Percentiles rank a stretch among this genome's conserved stretches.
Evolutionary conservation across 2,113 vertebrate species (phyloP).

Genomic region (Perccottus glenii): DNA sequence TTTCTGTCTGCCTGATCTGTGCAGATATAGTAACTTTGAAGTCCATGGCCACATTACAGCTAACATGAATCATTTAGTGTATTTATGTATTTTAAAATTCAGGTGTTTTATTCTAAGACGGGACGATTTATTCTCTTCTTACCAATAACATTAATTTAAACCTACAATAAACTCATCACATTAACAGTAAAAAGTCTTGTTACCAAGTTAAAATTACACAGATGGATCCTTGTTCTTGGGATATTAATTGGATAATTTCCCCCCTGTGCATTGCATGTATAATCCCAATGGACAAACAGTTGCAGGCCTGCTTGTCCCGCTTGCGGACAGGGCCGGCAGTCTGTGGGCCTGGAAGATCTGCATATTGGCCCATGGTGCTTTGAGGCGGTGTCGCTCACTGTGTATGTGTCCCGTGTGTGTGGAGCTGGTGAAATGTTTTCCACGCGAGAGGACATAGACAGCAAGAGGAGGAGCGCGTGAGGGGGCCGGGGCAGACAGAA

Average conservation of each 20-base stretch:
- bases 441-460: slow-evolving; percentile 72
- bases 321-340: slow-evolving; percentile 44
- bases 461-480: slow-evolving; percentile 61
- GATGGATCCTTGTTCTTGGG: slow-evolving; percentile 4
- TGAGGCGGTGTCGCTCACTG: slow-evolving; percentile 52
- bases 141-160: too few species aligned
- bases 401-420: slow-evolving; percentile 62
- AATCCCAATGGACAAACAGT: slow-evolving; percentile 65
- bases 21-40: too few species aligned
- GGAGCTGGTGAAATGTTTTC: slow-evolving; percentile 79
- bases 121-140: too few species aligned
- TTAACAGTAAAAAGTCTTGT: too few species aligned
- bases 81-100: too few species aligned
- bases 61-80: too few species aligned
- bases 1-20: too few species aligned
- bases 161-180: too few species aligned
- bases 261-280: slow-evolving; percentile 54
- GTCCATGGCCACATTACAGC: too few species aligned
- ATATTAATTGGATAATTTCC: slow-evolving; percentile 50
- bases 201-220: background rate
- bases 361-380: slow-evolving; percentile 75
- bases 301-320: slow-evolving; percentile 51
- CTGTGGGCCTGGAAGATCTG: slow-evolving; percentile 62
- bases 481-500: slow-evolving; percentile 75
- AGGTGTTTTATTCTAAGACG: too few species aligned